These are phyloP conservation scores for Camarhynchus parvulus DNA, from an alignment of 2,113 vertebrate genomes.

Conservation along the genomic window DNA sequence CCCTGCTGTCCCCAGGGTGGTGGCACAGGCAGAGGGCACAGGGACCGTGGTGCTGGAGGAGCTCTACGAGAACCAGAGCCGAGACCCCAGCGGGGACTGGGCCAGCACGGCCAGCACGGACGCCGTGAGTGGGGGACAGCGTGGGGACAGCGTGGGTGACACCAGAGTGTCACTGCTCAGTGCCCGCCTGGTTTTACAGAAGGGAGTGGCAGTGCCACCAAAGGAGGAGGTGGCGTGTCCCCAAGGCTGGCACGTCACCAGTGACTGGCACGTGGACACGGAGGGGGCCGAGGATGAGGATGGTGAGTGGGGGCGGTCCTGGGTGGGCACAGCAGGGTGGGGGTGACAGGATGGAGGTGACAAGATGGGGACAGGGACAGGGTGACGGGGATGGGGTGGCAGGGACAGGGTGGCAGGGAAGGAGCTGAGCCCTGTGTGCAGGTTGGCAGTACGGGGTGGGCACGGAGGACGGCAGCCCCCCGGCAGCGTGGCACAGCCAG, in stretches of 20 bases:
- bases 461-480: not conserved
- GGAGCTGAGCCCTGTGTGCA: not conserved
- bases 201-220: not conserved
- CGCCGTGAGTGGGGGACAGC: not conserved
- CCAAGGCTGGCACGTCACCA: constrained; percentile 58
- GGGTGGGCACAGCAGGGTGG: fast-evolving
- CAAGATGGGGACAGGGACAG: too few relatives aligned
- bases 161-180: fast-evolving
- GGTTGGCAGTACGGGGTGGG: not conserved
- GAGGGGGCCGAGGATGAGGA: constrained; percentile 55
- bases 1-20: not conserved
- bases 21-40: too few relatives aligned
- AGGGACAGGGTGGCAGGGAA: too few relatives aligned
- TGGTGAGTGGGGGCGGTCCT: constrained; percentile 10
- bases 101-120: not conserved
- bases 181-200: not conserved
- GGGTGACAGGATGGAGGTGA: not conserved
- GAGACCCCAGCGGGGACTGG: not conserved
- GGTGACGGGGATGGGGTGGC: not conserved
- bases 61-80: constrained; percentile 69
- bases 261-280: constrained; percentile 65
- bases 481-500: not conserved
- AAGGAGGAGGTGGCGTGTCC: constrained; percentile 66
- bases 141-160: not conserved
- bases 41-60: constrained; percentile 65